phyloP scores from a whole-genome alignment of 2,888 invertebrate species.

The Serrognathus titanus region DNA sequence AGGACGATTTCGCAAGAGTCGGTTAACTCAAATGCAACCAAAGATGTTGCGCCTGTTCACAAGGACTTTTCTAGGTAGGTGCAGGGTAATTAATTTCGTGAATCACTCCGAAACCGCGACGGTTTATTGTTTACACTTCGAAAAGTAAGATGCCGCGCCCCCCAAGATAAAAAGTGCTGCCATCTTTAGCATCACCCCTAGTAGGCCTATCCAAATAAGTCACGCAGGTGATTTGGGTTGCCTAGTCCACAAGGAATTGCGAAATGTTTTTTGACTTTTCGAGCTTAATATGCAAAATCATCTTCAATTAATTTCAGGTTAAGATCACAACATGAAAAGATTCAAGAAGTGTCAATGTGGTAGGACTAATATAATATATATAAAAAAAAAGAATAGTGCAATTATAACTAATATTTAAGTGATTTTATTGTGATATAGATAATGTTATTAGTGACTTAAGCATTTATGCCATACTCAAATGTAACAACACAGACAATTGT shows the following conservation, averaged over 20 bases:
- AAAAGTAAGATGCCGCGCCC: too few relatives aligned
- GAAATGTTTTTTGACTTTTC: neutral
- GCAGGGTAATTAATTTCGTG: neutral
- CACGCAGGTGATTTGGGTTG: too few relatives aligned
- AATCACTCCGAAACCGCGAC: too few relatives aligned
- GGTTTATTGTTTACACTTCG: too few relatives aligned
- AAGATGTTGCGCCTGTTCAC: conserved; percentile 48
- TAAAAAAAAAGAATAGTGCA: conserved; percentile 32
- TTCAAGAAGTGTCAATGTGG: conserved; percentile 56
- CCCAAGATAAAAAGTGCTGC: neutral
- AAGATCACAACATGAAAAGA: conserved; percentile 53
- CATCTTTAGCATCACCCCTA: neutral
- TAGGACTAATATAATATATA: conserved; percentile 40
- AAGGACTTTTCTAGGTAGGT: conserved; percentile 42
- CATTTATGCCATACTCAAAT: conserved; percentile 10
- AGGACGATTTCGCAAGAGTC: conserved; percentile 32
- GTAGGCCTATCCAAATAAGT: too few relatives aligned
- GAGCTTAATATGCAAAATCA: neutral
- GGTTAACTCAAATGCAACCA: conserved; percentile 58
- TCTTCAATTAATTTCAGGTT: conserved; percentile 42
- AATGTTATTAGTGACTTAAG: conserved; percentile 23
- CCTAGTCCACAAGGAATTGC: too few relatives aligned
- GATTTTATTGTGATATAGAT: conserved; percentile 44
- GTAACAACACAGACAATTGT: neutral
- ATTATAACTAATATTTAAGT: conserved; percentile 34